A percentile compares a stretch with the other conserved stretches of the same genome.
phyloP scores from a whole-genome alignment of 2,888 invertebrate species.

The Tenthredo notha region DNA sequence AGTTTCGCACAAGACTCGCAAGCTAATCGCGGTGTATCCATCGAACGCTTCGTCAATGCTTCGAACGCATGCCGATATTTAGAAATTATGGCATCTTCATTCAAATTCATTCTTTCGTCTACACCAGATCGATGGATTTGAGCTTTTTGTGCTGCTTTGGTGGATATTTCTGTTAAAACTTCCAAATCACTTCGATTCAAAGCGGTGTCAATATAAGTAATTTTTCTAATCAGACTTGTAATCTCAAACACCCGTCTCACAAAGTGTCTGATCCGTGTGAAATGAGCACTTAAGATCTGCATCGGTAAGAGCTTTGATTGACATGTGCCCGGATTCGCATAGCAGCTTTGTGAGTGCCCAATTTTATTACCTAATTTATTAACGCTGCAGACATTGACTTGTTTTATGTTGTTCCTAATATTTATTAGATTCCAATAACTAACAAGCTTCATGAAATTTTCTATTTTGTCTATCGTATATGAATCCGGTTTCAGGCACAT shows the following conservation, averaged over 20 bases:
- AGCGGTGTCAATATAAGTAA: conserved; percentile 54
- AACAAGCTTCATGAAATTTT: conserved; percentile 39
- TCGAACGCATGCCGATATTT: conserved; percentile 57
- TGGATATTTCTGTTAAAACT: conserved; percentile 32
- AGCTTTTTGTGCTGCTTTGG: conserved; percentile 42
- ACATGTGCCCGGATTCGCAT: conserved; percentile 53
- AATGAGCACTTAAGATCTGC: conserved; percentile 59
- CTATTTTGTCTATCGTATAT: conserved; percentile 16
- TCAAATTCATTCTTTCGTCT: conserved; percentile 54
- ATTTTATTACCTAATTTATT: conserved; percentile 24
- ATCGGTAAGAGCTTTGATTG: conserved; percentile 58
- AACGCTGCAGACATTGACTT: too few relatives aligned
- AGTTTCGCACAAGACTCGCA: conserved; percentile 63
- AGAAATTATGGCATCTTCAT: conserved; percentile 58
- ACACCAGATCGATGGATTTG: neutral
- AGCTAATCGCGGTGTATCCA: conserved; percentile 57
- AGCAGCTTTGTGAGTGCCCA: conserved; percentile 56
- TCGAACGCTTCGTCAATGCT: neutral
- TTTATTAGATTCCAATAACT: conserved; percentile 38
- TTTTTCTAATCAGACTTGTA: neutral
- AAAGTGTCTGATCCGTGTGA: conserved; percentile 56
- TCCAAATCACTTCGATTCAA: conserved; percentile 51
- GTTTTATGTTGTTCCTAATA: conserved; percentile 21
- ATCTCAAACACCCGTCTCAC: conserved; percentile 55
- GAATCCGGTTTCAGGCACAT: conserved; percentile 49